phyloP scores from a whole-genome alignment of 37 sponge, comb jelly and placozoan genomes.

The Halisarca cf. caerulea region DNA sequence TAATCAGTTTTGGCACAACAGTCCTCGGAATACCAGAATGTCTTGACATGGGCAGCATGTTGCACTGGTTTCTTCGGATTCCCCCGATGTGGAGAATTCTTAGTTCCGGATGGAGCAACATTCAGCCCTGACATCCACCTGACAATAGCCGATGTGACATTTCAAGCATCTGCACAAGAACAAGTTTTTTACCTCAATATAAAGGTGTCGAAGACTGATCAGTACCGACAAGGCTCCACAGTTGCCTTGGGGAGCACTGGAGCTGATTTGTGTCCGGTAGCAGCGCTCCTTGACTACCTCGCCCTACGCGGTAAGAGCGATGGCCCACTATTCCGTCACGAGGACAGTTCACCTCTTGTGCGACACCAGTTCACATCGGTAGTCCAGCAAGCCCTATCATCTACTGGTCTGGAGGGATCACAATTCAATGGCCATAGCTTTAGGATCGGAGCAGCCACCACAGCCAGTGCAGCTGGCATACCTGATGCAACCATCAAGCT shows the following conservation, averaged over 20 bases:
- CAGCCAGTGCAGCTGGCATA: slow-evolving; percentile 2
- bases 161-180: background rate
- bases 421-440: slow-evolving; percentile 25
- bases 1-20: background rate
- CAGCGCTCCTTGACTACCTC: slow-evolving; percentile 3
- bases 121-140: slow-evolving; percentile 1
- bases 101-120: background rate
- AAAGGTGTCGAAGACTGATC: slow-evolving; percentile 12
- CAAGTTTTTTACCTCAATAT: background rate
- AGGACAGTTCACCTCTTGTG: background rate
- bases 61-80: background rate
- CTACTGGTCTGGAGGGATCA: background rate
- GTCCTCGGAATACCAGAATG: background rate
- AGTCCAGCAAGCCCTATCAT: slow-evolving; percentile 9
- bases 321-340: slow-evolving; percentile 2
- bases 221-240: background rate
- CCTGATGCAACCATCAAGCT: slow-evolving; percentile 7
- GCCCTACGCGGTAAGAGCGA: background rate
- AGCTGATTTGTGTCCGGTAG: background rate
- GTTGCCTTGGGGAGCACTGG: slow-evolving; percentile 3
- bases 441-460: slow-evolving; percentile 16
- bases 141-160: background rate
- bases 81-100: background rate
- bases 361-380: background rate
- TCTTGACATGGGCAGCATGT: slow-evolving; percentile 1